Evolutionary conservation across 2,888 invertebrate species (phyloP), one percentile per base, ranked within the genome.

Genomic region (Scrobipalpa costella): DNA sequence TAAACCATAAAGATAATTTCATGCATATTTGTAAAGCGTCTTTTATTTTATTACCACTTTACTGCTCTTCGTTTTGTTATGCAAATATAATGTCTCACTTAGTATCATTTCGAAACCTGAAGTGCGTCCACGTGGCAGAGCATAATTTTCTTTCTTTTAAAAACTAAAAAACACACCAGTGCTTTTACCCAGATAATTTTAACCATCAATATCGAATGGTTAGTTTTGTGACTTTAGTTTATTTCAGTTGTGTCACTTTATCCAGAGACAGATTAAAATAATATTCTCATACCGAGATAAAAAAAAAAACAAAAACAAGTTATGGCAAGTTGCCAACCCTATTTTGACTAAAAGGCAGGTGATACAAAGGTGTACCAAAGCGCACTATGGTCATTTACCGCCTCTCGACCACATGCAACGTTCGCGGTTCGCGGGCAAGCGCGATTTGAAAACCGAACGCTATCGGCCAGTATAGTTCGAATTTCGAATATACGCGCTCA

Each of bases 301-400:
- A 44, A 1, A n/a, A 52, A 19, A 49, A 21, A 21, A 3, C 13
- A 21, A 13, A 21, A 27, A 19, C 17, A n/a, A n/a, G n/a, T n/a
- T 13, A n/a, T 44, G 38, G 11, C 36, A 38, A 38, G 6, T 2
- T 21, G 63, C 13, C 65, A 66, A 61, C 65, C 65, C 65, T 66
- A 61, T 9, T 47, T 15, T 61, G 33, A 61, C 61, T 61, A 66
- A 66, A 69, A 67, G 65, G 71, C 80, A 83, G 84, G 82, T 83
- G 84, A 74, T 75, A 73, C 63, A 62, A 68, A 73, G 74, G 76
- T 73, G 72, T 69, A 71, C 68, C 68, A 58, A 66, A 65, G 64
- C 71, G 70, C 68, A 73, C 72, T 79, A 76, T 84, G 85, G 84
- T 82, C 88, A 88, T 84, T 88, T 84, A 82, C 79, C 76, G 81